Base-by-base conservation (phyloP, 2,113 vertebrate species). In the Dunckerocampus dactyliophorus region DNA sequence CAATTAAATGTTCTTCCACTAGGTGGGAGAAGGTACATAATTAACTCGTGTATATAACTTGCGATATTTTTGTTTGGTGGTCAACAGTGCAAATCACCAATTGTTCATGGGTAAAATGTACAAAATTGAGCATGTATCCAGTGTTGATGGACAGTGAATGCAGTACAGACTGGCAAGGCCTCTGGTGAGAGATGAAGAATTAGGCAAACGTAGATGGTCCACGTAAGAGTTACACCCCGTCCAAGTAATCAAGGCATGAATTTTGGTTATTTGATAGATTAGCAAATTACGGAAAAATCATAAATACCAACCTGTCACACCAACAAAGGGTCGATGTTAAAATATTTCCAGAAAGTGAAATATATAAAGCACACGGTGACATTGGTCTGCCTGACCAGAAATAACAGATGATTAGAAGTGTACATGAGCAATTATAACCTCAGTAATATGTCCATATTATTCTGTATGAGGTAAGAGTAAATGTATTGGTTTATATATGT, bases 401-500 rank as follows among this genome's bases (percentile, higher is more conserved):
- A 3, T 6, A 31, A 31, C 28, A 54, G 5, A 11, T 11, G 4
- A 54, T 19, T 37, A n/a, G 52, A 34, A 62, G 19, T 61, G n/a
- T n/a, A n/a, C n/a, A n/a, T 65, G 57, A 75, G 66, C 54, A 69
- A 74, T 68, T 68, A 69, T 75, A 64, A 65, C 63, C 22, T 59
- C 46, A 69, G 58, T 59, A 20, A 34, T 34, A 60, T 49, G 54
- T 56, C 31, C 39, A 42, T 13, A 42, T 13, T 42, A 14, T 42
- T 83, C 59, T 62, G 67, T 75, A 86, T 67, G 79, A 83, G 85
- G 81, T 87, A 86, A 83, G 72, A 70, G 52, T 77, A 73, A 6
- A 64, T 50, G 28, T 80, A 66, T 57, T 57, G 46, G 69, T 62
- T 55, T 67, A 72, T 55, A 79, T 80, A 48, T 69, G 21, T 66